A percentile compares a stretch with the other conserved stretches of the same genome.
These are phyloP conservation scores for Sycophaga agraensis DNA, from an alignment of 1,140 invertebrate genomes.

Conservation along the genomic window DNA sequence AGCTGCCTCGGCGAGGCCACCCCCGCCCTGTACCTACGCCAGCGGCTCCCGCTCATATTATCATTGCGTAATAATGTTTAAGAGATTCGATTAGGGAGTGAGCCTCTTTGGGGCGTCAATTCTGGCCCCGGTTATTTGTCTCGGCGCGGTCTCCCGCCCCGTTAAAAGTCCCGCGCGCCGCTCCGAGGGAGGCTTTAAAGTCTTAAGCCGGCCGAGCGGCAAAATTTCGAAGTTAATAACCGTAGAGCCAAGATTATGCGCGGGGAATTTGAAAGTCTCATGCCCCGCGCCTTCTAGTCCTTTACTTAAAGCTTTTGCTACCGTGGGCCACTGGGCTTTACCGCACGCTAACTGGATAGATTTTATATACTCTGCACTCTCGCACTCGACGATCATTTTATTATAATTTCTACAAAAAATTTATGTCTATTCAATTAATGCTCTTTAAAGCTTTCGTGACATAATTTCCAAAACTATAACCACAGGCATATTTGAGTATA, in stretches of 20 bases:
- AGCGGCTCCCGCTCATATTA: constrained; percentile 7
- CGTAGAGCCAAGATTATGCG: constrained; percentile 16
- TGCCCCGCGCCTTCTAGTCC: no score
- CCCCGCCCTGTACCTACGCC: not conserved
- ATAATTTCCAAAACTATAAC: no score
- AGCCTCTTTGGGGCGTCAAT: constrained; percentile 13
- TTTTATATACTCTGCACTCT: not conserved
- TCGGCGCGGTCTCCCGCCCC: not conserved
- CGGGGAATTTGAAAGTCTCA: constrained; percentile 9
- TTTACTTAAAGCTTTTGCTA: no score
- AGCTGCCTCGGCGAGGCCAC: constrained; percentile 7
- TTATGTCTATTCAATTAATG: not conserved
- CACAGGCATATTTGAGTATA: no score
- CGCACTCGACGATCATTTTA: constrained; percentile 7
- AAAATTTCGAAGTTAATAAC: constrained; percentile 26
- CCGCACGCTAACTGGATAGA: constrained; percentile 12
- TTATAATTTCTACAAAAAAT: not conserved
- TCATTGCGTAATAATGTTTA: constrained; percentile 30
- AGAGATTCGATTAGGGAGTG: constrained; percentile 28
- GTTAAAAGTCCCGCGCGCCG: constrained; percentile 9
- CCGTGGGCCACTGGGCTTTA: no score
- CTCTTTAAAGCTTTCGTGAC: no score
- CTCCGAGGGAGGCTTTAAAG: constrained; percentile 19
- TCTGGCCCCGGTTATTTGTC: not conserved
- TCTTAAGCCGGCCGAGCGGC: constrained; percentile 5